Conservation (phyloP, 2,888 invertebrate genomes). For the Drosophila differens region DNA sequence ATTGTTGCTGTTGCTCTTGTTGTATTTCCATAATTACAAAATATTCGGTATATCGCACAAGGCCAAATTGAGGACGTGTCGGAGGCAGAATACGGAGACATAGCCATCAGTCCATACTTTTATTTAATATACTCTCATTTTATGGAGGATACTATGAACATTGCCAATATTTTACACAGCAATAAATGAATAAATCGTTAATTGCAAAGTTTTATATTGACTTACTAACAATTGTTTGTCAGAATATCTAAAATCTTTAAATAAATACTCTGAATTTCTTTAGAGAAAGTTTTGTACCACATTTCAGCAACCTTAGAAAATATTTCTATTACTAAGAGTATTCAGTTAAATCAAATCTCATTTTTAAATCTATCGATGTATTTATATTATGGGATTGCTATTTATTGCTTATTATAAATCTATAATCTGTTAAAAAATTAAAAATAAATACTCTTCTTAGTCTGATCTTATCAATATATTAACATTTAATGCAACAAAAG, state of each 20-base stretch:
- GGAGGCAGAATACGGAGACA: constrained; percentile 33
- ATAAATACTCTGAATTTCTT: background rate
- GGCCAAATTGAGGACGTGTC: constrained; percentile 62
- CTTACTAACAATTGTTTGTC: background rate
- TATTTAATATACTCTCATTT: constrained; percentile 26
- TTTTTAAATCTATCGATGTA: background rate
- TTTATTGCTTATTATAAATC: background rate
- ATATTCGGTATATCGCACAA: constrained; percentile 74
- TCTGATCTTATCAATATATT: background rate
- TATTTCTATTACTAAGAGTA: background rate
- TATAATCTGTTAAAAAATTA: background rate
- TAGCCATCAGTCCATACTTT: constrained; percentile 31
- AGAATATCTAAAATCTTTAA: background rate
- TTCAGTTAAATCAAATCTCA: background rate
- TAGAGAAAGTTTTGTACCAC: background rate
- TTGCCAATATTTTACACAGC: background rate
- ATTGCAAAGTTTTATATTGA: background rate
- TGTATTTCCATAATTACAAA: constrained; percentile 74
- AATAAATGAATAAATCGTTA: background rate
- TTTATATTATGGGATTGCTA: background rate
- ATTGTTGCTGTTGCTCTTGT: constrained; percentile 24
- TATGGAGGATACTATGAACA: background rate
- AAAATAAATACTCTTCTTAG: background rate
- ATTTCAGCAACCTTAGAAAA: background rate
- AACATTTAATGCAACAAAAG: background rate